A percentile compares a stretch with the other conserved stretches of the same genome.
These are phyloP conservation scores for Zaprionus davidi DNA, from an alignment of 1,140 invertebrate genomes.

Conservation along the genomic window DNA sequence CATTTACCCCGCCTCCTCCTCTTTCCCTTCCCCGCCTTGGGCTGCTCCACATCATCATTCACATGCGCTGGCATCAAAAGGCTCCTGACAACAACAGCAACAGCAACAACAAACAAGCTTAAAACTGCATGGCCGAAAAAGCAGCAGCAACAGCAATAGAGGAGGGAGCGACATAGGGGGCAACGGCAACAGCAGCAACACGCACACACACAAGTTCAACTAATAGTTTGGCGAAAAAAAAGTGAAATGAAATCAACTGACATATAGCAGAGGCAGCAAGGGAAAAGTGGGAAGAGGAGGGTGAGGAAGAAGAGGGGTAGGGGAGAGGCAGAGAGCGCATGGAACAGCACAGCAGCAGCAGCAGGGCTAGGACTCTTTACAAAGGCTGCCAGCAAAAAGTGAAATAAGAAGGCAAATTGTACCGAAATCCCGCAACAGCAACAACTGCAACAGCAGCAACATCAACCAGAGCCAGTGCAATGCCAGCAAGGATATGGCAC, in stretches of 20 bases:
- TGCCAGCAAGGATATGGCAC: constrained; percentile 67
- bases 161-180: neutral
- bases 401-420: constrained; percentile 73
- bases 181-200: neutral
- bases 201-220: constrained; percentile 35
- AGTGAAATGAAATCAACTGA: constrained; percentile 82
- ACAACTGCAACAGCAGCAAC: constrained; percentile 47
- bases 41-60: constrained; percentile 15
- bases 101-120: constrained; percentile 26
- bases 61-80: constrained; percentile 56
- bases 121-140: constrained; percentile 51
- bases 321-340: neutral
- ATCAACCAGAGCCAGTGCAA: constrained; percentile 52
- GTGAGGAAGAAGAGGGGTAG: neutral
- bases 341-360: constrained; percentile 7
- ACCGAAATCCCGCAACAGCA: constrained; percentile 69
- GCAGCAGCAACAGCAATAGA: constrained; percentile 34
- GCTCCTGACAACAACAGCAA: constrained; percentile 28
- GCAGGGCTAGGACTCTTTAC: constrained; percentile 41
- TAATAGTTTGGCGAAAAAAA: constrained; percentile 69
- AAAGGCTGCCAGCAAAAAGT: constrained; percentile 51
- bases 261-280: constrained; percentile 58
- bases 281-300: neutral
- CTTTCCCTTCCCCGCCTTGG: neutral
- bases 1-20: neutral